A percentile compares a stretch with the other conserved stretches of the same genome.
Evolutionary conservation across 2,888 invertebrate species (phyloP).

Genomic region (Spodoptera picta): DNA sequence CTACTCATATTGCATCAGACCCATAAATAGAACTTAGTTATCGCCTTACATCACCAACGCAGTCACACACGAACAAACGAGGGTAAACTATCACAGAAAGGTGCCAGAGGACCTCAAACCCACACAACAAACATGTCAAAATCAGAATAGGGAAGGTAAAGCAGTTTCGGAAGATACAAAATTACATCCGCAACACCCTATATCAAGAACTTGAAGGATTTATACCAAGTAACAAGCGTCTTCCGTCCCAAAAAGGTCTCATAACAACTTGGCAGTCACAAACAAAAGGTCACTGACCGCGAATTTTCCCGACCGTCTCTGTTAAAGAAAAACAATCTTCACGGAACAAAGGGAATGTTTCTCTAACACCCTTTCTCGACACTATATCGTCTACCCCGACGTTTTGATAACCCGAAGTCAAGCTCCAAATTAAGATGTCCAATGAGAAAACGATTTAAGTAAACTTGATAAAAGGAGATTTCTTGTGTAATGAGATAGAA

Average conservation of each 20-base stretch:
- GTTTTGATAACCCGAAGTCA: conserved; percentile 44
- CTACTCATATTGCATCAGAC: no score
- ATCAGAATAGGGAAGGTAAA: not conserved
- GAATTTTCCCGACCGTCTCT: conserved; percentile 12
- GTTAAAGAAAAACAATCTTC: conserved; percentile 24
- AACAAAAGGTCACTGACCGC: conserved; percentile 22
- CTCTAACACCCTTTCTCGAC: conserved; percentile 33
- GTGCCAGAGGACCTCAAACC: not conserved
- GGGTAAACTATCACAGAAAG: not conserved
- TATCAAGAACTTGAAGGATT: conserved; percentile 31
- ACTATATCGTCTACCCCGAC: conserved; percentile 44
- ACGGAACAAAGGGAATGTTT: conserved; percentile 25
- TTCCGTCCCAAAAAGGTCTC: conserved; percentile 32
- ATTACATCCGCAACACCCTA: conserved; percentile 9
- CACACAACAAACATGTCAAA: not conserved
- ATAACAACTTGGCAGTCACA: conserved; percentile 26
- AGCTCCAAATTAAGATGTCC: conserved; percentile 25
- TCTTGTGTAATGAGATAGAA: conserved; percentile 1
- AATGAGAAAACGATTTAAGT: conserved; percentile 38
- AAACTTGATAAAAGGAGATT: conserved; percentile 5
- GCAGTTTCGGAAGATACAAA: conserved; percentile 6
- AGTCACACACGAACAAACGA: no score
- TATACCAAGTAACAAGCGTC: conserved; percentile 35
- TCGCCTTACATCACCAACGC: no score
- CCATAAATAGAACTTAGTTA: not conserved